These are phyloP conservation scores for Tenodera sinensis DNA, from an alignment of 2,888 invertebrate species.

Conservation along the genomic window DNA sequence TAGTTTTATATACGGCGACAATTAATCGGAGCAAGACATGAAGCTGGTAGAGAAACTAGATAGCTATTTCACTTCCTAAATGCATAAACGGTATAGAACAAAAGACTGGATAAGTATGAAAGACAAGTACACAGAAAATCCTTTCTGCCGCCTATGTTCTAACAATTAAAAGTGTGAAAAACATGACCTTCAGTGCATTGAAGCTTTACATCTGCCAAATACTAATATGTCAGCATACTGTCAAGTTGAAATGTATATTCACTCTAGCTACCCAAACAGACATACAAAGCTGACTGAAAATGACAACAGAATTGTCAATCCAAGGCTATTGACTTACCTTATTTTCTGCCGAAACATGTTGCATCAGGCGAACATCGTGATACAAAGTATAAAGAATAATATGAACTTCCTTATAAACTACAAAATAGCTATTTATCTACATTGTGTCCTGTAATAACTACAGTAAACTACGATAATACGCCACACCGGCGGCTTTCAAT, in stretches of 20 bases:
- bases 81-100: no score
- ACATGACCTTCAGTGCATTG: not conserved
- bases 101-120: no score
- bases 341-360: not conserved
- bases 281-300: not conserved
- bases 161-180: not conserved
- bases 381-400: not conserved
- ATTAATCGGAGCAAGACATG: no score
- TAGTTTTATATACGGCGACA: no score
- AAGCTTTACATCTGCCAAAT: not conserved
- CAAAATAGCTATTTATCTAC: not conserved
- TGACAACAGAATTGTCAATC: not conserved
- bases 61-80: no score
- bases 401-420: no score
- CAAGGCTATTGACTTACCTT: not conserved
- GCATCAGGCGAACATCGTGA: not conserved
- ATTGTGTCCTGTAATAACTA: not conserved
- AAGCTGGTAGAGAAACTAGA: no score
- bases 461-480: not conserved
- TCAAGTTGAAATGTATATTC: not conserved
- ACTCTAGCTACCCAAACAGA: no score
- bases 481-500: not conserved
- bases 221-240: not conserved
- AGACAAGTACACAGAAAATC: no score
- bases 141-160: no score